Base-by-base conservation (phyloP, 2,888 invertebrate genomes). In the Protonemura montana region DNA sequence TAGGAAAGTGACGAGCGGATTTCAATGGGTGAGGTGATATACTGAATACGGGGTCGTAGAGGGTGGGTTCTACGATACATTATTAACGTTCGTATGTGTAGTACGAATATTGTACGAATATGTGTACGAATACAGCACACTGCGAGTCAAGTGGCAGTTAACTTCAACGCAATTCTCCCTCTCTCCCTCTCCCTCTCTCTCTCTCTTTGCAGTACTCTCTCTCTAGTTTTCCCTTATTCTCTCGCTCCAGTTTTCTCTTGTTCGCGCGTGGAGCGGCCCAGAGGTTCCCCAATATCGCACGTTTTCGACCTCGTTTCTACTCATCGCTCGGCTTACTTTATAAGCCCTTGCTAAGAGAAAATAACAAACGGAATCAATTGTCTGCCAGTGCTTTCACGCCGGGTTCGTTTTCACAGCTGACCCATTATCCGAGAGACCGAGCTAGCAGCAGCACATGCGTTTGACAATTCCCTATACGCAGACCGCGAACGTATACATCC, bases 351-450 rank as follows among this genome's bases (percentile, higher is more conserved):
- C 27, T 78, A 26, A 28, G 26, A 78, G 78, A 78, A 78, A 78
- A 78, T 78, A 78, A 78, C 78, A 78, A 78, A 78, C 78, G 78
- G 78, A 78, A 28, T 78, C 78, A 26, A 28, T 78, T 78, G 78
- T 78, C 27, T 78, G 78, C 59, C 21, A 21, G 59, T 27, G 78
- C 78, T 78, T 78, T 78, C 59, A 78, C 7, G 26, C 27, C 27
- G 28, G 78, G 21, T 27, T 21, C 78, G 78, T 78, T 78, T 78
- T 78, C 28, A 27, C 78, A 78, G 78, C 78, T 78, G 78, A 78
- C 78, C 78, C 78, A 78, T 27, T 78, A 59, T 59, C 59, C 13
- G 59, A 59, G 59, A 2, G 59, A 10, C 16, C 41, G 59, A 10
- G 7, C 59, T 59, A 2, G 59, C 59, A 13, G 35, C 35, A 59